Evolutionary conservation across 2,888 invertebrate genomes (phyloP), one percentile per base, ranked within the genome.

Genomic region (Trachelus stipa): DNA sequence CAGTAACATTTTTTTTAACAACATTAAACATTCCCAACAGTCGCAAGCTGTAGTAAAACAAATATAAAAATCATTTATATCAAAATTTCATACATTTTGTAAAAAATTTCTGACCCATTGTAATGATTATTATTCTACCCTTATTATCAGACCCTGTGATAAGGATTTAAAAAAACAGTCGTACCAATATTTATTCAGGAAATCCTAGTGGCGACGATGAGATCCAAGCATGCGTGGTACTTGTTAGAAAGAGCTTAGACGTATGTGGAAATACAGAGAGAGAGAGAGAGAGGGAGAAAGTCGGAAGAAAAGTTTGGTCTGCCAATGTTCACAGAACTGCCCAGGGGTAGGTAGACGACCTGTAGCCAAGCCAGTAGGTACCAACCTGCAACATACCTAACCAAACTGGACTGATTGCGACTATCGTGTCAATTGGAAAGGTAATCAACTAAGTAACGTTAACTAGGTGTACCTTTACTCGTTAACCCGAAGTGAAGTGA

Each of bases 371-470:
- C 56, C 6, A 23, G 56, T 56, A 56, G 56, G 23, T 56, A 56
- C 56, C 23, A 23, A 56, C 56, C 56, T 56, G 23, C 56, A 84
- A 82, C 83, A 83, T 83, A 84, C 83, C 84, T 84, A 84, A 84
- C 84, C 84, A 84, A 84, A 84, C 84, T 79, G 79, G 80, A 85
- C 87, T 88, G 88, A 88, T 88, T 88, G 88, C 86, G 82, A 85
- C 84, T 85, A 87, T 86, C 85, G 86, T 83, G 86, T 86, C 87
- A 85, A 88, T 88, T 88, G 87, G 86, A 86, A 88, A 87, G 85
- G 88, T 87, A 88, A 88, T 88, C 88, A 88, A 88, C 86, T 88
- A 88, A 87, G 88, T 87, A 88, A 86, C 87, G 87, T 85, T 88
- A 88, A 88, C 88, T 88, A 88, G 87, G 86, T 87, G 85, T 88